Base-by-base conservation (phyloP, 2,797 vertebrate genomes). In the Clarias laeviceps region DNA sequence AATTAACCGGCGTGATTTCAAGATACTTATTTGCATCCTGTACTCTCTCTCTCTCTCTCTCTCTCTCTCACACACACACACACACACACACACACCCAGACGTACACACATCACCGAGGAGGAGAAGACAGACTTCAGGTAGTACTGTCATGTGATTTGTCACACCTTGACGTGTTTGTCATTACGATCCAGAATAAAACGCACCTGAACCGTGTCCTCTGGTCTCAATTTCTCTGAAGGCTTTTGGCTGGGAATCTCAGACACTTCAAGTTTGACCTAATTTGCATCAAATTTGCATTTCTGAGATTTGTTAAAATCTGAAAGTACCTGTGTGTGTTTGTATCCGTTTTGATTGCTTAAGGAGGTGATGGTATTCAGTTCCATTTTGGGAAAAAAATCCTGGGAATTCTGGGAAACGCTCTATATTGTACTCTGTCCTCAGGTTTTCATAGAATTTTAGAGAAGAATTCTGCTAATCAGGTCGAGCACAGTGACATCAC, bases 1-100 rank as follows among this genome's bases (percentile, higher is more conserved):
- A 97, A 97, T 97, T 97, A 96, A 34, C 18, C 76, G 50, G 54
- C 17, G 17, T 57, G 73, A 95, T 96, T 97, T 97, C 94, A 95
- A 96, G 96, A 96, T 96, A 92, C 95, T 95, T 94, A 94, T 96
- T 76, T 57, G 50, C 50, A 57, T 76, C 54, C n/a, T 57, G 73
- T 1, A 76, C 22, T 3, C 70, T 56, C 6, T 74, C n/a, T 56
- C 72, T 40, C 37, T 73, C 22, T 45, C 37, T 72, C 69, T 4
- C 69, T n/a, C 37, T 24, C 69, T 18, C 29, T 34, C 72, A 74
- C 72, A 27, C 70, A 73, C 37, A 50, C 40, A 72, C 69, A 50
- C 37, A 68, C 62, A 27, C 62, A 27, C 62, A 64, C 62, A 64
- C 62, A 12, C 62, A 65, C 24, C 3, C 62, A 65, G 2, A 27